Base-by-base conservation (phyloP, 2,797 vertebrate species). In the Gila robusta region DNA sequence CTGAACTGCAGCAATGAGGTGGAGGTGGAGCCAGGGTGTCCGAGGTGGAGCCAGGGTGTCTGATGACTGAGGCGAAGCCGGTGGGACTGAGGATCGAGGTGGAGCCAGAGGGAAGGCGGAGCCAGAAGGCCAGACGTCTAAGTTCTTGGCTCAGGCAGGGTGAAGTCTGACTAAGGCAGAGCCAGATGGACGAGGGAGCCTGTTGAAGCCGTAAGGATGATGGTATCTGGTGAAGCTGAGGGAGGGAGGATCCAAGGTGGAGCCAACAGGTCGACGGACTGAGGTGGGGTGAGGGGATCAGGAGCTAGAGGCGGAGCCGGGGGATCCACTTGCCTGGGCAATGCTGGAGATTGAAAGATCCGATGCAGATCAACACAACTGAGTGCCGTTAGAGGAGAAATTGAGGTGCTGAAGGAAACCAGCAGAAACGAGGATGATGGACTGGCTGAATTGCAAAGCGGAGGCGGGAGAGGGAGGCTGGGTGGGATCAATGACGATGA, bases 241-340 rank as follows among this genome's bases (percentile, higher is more conserved):
- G 26, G n/a, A 62, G 59, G 59, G 26, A 28, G 14, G 62, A 66
- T 28, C 26, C 14, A 32, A 28, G 62, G 62, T 64, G 6, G 14
- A 64, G 12, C 12, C 5, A 5, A 64, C 26, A 64, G 26, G 26
- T 28, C 2, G 6, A 62, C 0, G n/a, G n/a, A 28, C n/a, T 10
- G 1, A 64, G 59, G 5, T 62, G 4, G 11, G 6, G n/a, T 26
- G 59, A 28, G n/a, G n/a, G 59, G 59, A 26, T 26, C n/a, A 62
- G 11, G 5, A 1, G 2, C 11, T 26, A 26, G 11, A 26, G 4
- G n/a, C 0, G 5, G n/a, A 26, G n/a, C 11, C 0, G 5, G 26
- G 56, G 14, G n/a, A 16, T 28, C 14, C 14, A 66, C 62, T 66
- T 64, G n/a, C n/a, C n/a, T 64, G n/a, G n/a, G n/a, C 4, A 1